Conservation (phyloP, 1,140 invertebrate species). For the Lordiphosa clarofinis region DNA sequence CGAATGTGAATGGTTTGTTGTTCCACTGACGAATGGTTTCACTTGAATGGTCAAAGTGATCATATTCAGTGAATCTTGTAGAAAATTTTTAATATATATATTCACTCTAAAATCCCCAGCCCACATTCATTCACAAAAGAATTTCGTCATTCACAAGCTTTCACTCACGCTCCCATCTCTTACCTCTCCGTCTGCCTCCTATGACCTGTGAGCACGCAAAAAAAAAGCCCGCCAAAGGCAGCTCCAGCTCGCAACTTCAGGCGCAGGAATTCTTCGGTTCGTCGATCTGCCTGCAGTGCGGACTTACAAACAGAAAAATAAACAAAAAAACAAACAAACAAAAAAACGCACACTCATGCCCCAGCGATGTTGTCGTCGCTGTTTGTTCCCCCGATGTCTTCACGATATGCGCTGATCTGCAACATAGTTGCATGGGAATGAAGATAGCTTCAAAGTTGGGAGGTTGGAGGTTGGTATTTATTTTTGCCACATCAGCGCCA, state of each 20-base stretch:
- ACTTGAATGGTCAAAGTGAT: no score
- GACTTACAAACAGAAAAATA: constrained; percentile 1
- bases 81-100: no score
- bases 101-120: not conserved
- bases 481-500: constrained; percentile 31
- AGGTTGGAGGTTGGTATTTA: constrained; percentile 11
- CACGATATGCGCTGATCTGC: constrained; percentile 51
- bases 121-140: constrained; percentile 1
- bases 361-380: constrained; percentile 39
- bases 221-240: constrained; percentile 7
- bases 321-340: constrained; percentile 9
- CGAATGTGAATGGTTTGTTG: no score
- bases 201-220: constrained; percentile 1
- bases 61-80: no score
- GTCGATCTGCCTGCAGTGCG: constrained; percentile 2
- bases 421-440: constrained; percentile 74
- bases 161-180: not conserved
- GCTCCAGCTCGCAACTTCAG: constrained; percentile 1
- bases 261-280: constrained; percentile 11
- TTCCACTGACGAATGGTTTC: no score
- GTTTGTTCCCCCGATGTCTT: constrained; percentile 30
- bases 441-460: constrained; percentile 7
- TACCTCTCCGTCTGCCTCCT: not conserved
- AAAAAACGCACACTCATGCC: constrained; percentile 37
- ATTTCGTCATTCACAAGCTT: constrained; percentile 4